phyloP scores from a whole-genome alignment of 2,797 vertebrate genomes.

The Acropternis orthonyx region DNA sequence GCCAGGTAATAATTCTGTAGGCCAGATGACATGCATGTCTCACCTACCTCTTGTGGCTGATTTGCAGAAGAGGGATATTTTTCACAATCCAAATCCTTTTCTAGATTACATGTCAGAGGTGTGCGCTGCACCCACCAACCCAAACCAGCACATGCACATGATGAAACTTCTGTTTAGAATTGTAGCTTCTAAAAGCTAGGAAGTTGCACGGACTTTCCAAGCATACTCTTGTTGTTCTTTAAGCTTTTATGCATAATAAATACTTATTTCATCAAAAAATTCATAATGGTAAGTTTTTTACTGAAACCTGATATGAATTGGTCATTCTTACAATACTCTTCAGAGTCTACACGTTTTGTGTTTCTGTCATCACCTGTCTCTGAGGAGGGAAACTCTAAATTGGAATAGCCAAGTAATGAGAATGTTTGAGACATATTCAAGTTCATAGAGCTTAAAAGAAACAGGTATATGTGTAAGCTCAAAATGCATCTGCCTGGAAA shows the following conservation, averaged over 20 bases:
- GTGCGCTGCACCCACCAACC: not conserved
- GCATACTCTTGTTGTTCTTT: not conserved
- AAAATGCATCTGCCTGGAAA: not conserved
- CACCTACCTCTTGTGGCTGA: not conserved
- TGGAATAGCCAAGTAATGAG: not conserved
- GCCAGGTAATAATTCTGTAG: not conserved
- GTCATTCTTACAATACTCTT: not conserved
- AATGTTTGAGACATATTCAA: not conserved
- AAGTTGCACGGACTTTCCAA: not conserved
- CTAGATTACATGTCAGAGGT: not conserved
- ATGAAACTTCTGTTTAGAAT: not conserved
- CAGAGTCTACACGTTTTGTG: not conserved
- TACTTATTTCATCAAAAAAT: not conserved
- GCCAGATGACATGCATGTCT: not conserved
- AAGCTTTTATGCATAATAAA: not conserved
- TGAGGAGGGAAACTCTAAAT: not conserved
- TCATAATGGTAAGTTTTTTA: not conserved
- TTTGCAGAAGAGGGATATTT: not conserved
- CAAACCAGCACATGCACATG: not conserved
- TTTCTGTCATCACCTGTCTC: not conserved
- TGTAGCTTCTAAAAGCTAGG: not conserved
- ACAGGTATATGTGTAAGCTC: not conserved
- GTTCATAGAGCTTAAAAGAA: not conserved
- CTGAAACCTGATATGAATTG: not conserved
- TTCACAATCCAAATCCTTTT: not conserved